phyloP scores from a whole-genome alignment of 1,140 invertebrate species.

The Asobara japonica region DNA sequence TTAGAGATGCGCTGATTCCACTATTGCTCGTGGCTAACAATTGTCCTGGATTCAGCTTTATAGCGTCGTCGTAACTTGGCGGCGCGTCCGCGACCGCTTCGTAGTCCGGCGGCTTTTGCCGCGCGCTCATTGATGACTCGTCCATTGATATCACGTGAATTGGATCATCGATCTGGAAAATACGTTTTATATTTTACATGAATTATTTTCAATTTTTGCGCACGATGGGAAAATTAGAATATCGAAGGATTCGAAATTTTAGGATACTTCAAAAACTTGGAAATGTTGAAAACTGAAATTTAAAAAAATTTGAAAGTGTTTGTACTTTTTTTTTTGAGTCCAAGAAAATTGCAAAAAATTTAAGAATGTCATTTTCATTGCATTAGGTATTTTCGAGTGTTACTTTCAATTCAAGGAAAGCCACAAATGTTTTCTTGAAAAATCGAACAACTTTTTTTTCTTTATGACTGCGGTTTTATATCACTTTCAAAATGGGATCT shows the following conservation, averaged over 20 bases:
- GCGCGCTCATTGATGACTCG: slow-evolving; percentile 54
- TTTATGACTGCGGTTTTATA: too few relatives aligned
- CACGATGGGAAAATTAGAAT: neutral
- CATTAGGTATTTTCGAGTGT: too few relatives aligned
- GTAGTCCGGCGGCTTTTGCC: slow-evolving; percentile 79
- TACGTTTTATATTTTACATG: too few relatives aligned
- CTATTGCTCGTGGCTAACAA: slow-evolving; percentile 50
- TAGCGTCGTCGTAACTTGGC: slow-evolving; percentile 79
- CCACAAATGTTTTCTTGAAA: too few relatives aligned
- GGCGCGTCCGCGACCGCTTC: slow-evolving; percentile 75
- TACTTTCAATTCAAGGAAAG: too few relatives aligned
- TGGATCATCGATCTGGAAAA: slow-evolving; percentile 70
- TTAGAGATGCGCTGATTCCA: slow-evolving; percentile 34
- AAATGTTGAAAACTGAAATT: too few relatives aligned
- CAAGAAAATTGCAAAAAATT: too few relatives aligned
- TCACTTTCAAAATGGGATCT: neutral
- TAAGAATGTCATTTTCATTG: too few relatives aligned
- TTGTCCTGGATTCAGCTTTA: slow-evolving; percentile 74
- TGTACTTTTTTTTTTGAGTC: too few relatives aligned
- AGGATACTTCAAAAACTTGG: too few relatives aligned
- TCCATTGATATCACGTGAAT: slow-evolving; percentile 75
- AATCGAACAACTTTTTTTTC: too few relatives aligned
- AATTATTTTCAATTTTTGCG: neutral
- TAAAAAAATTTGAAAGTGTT: too few relatives aligned
- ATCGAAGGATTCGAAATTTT: neutral